Evolutionary conservation across 92 coral and sea anemone genomes (phyloP).

Genomic region (Parazoanthus swiftii): DNA sequence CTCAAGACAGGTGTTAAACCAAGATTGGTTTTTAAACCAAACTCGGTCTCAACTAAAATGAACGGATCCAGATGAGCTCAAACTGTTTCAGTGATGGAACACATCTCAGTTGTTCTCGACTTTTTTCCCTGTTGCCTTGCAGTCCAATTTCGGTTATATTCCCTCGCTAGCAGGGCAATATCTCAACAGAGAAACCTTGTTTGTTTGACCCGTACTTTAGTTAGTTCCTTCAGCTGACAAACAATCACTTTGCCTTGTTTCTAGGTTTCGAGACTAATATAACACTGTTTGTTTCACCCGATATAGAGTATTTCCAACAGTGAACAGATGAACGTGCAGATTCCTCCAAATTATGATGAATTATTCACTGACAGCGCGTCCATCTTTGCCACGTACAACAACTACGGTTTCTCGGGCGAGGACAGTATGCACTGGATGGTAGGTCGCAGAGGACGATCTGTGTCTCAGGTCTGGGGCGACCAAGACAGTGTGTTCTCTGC

Average conservation of each 20-base stretch:
- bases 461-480: constrained; percentile 13
- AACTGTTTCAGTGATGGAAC: no score
- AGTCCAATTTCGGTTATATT: no score
- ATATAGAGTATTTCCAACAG: background rate
- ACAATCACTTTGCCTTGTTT: background rate
- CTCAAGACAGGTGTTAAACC: no score
- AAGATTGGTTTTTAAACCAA: no score
- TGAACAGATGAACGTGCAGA: constrained; percentile 12
- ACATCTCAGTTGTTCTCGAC: no score
- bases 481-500: constrained; percentile 2
- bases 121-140: no score
- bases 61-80: no score
- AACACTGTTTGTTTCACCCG: background rate
- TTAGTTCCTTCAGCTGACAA: no score
- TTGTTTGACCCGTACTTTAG: background rate
- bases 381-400: constrained; percentile 19
- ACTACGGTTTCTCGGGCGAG: constrained; percentile 9
- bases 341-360: constrained; percentile 35
- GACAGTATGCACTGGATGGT: background rate
- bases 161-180: background rate
- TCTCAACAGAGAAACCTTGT: background rate
- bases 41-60: no score
- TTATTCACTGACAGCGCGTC: constrained; percentile 22
- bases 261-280: background rate
- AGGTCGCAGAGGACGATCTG: constrained; percentile 3